Conservation (phyloP, 2,888 invertebrate species). For the Idaea dimidiata region DNA sequence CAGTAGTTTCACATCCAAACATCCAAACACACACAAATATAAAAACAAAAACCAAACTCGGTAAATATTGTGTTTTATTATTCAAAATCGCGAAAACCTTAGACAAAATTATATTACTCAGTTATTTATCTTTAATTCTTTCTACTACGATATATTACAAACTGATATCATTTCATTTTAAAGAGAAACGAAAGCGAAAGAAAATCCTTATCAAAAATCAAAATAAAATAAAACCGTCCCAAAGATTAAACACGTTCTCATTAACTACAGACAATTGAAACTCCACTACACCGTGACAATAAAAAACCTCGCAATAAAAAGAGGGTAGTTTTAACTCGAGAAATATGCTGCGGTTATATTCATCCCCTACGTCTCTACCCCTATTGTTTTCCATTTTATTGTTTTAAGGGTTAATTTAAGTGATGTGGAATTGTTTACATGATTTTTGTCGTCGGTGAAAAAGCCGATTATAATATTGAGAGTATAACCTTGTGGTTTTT, state of each 20-base stretch:
- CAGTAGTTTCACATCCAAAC: too few relatives aligned
- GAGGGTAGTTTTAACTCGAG: constrained; percentile 1
- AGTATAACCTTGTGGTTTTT: too few relatives aligned
- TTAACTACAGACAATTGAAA: neutral
- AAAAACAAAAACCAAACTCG: too few relatives aligned
- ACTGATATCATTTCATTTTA: too few relatives aligned
- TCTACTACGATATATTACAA: too few relatives aligned
- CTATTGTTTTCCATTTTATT: neutral
- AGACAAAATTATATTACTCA: too few relatives aligned
- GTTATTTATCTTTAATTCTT: too few relatives aligned
- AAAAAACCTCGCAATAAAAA: neutral
- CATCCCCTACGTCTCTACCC: neutral
- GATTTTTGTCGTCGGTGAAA: neutral
- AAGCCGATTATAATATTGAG: too few relatives aligned
- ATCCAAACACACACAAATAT: too few relatives aligned
- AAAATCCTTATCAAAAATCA: neutral
- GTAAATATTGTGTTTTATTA: too few relatives aligned
- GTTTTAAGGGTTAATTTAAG: constrained; percentile 1
- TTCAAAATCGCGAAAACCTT: too few relatives aligned
- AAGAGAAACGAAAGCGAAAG: too few relatives aligned
- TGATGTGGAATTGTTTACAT: neutral
- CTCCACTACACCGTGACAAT: neutral
- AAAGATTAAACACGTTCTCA: neutral
- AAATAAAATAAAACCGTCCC: constrained; percentile 8
- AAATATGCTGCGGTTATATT: neutral